These are phyloP conservation scores for Discoglossus pictus DNA, from an alignment of 2,797 vertebrate species.

Conservation along the genomic window DNA sequence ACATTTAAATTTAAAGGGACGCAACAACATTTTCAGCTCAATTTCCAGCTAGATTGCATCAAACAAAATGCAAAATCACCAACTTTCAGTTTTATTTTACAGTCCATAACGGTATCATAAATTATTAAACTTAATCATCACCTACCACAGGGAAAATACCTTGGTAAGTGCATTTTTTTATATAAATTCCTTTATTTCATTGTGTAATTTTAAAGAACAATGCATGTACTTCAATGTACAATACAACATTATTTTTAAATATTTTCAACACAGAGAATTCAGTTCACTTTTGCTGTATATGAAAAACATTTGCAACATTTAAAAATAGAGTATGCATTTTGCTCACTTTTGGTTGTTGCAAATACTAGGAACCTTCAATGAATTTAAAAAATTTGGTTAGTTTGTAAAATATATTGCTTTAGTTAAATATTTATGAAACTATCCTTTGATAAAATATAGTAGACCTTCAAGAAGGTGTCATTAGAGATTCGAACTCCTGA, in stretches of 20 bases:
- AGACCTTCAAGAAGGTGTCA: slow-evolving; percentile 6
- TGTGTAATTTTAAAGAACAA: no score
- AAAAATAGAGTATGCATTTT: slow-evolving; percentile 8
- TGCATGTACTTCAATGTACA: no score
- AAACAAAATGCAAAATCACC: no score
- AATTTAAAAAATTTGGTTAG: slow-evolving; percentile 4
- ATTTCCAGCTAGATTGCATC: no score
- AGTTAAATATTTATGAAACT: background rate
- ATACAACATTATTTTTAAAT: no score
- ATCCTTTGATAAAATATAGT: slow-evolving; percentile 26
- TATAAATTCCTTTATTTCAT: no score
- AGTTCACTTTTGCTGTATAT: background rate
- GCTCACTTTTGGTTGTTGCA: background rate
- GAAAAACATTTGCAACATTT: background rate
- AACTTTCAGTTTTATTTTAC: no score
- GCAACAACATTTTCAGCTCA: slow-evolving; percentile 8
- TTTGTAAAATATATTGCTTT: slow-evolving; percentile 36
- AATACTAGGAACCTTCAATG: slow-evolving; percentile 5
- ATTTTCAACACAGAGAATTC: background rate
- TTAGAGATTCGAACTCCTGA: background rate
- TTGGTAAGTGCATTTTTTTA: no score
- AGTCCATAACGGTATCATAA: no score
- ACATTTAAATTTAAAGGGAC: no score
- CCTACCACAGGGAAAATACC: no score
- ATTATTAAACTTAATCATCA: no score